A percentile compares a stretch with the other conserved stretches of the same genome.
Evolutionary conservation across 2,888 invertebrate genomes (phyloP).

Genomic region (Thereva unica): DNA sequence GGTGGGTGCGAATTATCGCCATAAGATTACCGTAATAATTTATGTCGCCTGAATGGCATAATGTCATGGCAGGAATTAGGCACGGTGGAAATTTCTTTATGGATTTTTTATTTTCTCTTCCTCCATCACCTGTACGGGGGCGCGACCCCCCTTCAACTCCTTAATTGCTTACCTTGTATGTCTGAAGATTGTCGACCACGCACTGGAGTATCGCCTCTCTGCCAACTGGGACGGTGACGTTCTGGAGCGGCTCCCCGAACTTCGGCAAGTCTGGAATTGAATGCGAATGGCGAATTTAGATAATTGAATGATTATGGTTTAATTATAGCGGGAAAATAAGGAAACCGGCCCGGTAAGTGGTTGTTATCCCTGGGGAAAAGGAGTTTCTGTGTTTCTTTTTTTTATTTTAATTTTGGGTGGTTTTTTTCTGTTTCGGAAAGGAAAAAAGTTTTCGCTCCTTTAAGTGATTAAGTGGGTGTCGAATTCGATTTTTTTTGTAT

Average conservation of each 20-base stretch:
- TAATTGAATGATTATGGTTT: background rate
- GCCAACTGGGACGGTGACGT: slow-evolving; percentile 70
- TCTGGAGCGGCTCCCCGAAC: slow-evolving; percentile 68
- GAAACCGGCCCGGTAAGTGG: too few species aligned
- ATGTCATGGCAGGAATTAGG: slow-evolving; percentile 25
- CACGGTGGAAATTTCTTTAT: slow-evolving; percentile 20
- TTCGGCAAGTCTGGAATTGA: slow-evolving; percentile 65
- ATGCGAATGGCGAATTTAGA: slow-evolving; percentile 19
- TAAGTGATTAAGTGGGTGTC: too few species aligned
- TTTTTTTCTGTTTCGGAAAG: too few species aligned
- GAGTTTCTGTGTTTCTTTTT: too few species aligned
- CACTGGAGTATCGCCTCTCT: slow-evolving; percentile 70
- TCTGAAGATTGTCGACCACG: slow-evolving; percentile 69
- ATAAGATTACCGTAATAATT: slow-evolving; percentile 28
- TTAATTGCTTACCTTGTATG: slow-evolving; percentile 65
- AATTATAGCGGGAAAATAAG: background rate
- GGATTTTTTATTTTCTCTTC: slow-evolving; percentile 17
- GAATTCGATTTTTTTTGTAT: too few species aligned
- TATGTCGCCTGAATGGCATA: slow-evolving; percentile 33
- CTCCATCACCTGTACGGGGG: background rate
- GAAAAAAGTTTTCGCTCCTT: too few species aligned
- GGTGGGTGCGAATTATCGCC: slow-evolving; percentile 27
- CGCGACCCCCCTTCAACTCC: background rate
- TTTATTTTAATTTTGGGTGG: too few species aligned
- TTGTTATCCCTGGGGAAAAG: too few species aligned